phyloP scores from a whole-genome alignment of 2,888 invertebrate species.

The Raillietiella orientalis region DNA sequence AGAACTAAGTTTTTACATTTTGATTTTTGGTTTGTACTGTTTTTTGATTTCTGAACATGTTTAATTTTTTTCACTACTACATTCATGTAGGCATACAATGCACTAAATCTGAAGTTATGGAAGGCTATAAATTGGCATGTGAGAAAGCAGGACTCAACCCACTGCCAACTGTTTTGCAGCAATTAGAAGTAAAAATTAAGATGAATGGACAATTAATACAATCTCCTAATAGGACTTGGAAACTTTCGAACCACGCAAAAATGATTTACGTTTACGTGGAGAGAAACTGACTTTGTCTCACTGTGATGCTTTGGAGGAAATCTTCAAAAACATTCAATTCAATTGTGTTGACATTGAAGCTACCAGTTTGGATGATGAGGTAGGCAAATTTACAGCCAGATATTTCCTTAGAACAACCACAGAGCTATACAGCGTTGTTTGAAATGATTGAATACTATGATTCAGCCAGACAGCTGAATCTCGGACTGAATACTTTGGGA shows the following conservation, averaged over 20 bases:
- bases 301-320: constrained; percentile 49
- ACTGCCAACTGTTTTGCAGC: constrained; percentile 29
- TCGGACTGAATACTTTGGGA: constrained; percentile 41
- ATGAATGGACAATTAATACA: constrained; percentile 2
- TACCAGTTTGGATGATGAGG: constrained; percentile 34
- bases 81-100: no score
- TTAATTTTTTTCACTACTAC: no score
- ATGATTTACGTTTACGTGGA: constrained; percentile 22
- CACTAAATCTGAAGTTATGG: constrained; percentile 31
- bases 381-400: constrained; percentile 10
- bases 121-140: constrained; percentile 37
- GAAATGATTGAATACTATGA: constrained; percentile 83
- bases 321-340: constrained; percentile 43
- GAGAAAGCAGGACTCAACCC: constrained; percentile 32
- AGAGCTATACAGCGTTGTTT: constrained; percentile 37
- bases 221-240: constrained; percentile 13
- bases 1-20: no score
- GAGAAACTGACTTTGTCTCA: constrained; percentile 26
- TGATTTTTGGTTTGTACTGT: no score
- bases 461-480: constrained; percentile 35
- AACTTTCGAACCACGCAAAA: constrained; percentile 18
- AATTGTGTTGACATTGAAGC: constrained; percentile 29
- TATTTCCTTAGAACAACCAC: constrained; percentile 6
- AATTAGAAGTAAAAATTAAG: constrained; percentile 25
- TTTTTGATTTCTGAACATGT: no score